A percentile compares a stretch with the other conserved stretches of the same genome.
Evolutionary conservation across 2,888 invertebrate species (phyloP).

Genomic region (Drosophila affinis): DNA sequence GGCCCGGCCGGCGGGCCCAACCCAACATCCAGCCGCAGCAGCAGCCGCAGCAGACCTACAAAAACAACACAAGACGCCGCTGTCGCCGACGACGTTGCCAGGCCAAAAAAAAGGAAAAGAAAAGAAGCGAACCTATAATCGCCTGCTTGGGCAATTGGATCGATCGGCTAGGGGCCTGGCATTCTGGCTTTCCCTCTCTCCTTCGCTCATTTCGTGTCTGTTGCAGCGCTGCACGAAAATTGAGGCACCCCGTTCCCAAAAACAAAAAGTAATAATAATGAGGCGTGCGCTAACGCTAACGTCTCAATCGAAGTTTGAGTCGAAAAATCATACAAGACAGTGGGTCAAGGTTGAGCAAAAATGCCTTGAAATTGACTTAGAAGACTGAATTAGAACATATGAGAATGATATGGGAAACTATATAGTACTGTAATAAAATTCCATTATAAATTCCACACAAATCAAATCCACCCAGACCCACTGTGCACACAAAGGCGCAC

Average conservation of each 20-base stretch:
- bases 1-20: constrained; percentile 30
- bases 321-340: constrained; percentile 63
- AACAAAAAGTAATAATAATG: constrained; percentile 58
- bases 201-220: constrained; percentile 29
- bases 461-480: constrained; percentile 11
- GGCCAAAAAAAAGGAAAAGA: constrained; percentile 17
- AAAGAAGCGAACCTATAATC: constrained; percentile 62
- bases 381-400: no score
- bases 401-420: no score
- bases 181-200: constrained; percentile 27
- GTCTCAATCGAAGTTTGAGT: constrained; percentile 71
- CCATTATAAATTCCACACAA: not conserved
- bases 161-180: constrained; percentile 29
- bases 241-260: constrained; percentile 51
- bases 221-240: constrained; percentile 62
- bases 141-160: constrained; percentile 68
- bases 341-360: constrained; percentile 25
- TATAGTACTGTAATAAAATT: no score
- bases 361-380: not conserved
- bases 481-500: constrained; percentile 52
- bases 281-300: constrained; percentile 71
- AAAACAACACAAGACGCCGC: constrained; percentile 57
- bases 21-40: constrained; percentile 21
- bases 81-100: constrained; percentile 30
- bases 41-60: constrained; percentile 39